Percentiles rank a stretch among this genome's conserved stretches.
phyloP scores from a whole-genome alignment of 1,140 invertebrate species.

The Asobara japonica region DNA sequence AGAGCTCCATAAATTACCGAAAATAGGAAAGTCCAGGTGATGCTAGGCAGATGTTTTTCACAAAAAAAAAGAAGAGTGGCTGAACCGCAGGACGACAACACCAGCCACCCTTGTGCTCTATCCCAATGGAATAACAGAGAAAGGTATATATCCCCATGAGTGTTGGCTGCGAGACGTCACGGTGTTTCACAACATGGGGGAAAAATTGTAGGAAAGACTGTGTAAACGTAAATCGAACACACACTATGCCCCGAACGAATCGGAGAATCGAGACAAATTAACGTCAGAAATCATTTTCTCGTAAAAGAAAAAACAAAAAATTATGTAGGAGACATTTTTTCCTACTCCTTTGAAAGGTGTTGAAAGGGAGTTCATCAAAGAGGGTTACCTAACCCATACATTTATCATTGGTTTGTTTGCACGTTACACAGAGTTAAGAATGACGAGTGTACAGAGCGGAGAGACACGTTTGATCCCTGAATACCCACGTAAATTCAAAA shows the following conservation, averaged over 20 bases:
- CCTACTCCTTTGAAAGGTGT: background rate
- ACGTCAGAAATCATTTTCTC: background rate
- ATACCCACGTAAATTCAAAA: background rate
- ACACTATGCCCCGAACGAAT: slow-evolving; percentile 7
- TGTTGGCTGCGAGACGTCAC: slow-evolving; percentile 9
- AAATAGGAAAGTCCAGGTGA: slow-evolving; percentile 35
- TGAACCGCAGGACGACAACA: background rate
- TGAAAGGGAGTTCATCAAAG: slow-evolving; percentile 16
- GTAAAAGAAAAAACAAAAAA: background rate
- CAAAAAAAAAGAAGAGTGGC: background rate
- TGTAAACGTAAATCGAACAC: background rate
- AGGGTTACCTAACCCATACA: slow-evolving; percentile 8
- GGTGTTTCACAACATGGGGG: background rate
- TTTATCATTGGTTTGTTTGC: slow-evolving; percentile 13
- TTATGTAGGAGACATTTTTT: background rate
- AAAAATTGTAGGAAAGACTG: background rate
- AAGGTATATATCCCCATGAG: background rate
- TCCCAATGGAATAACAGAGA: background rate
- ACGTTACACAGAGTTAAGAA: background rate
- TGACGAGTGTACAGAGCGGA: background rate
- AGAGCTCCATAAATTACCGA: slow-evolving; percentile 26
- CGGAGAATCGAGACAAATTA: slow-evolving; percentile 8
- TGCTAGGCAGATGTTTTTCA: slow-evolving; percentile 24
- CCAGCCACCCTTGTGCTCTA: slow-evolving; percentile 25
- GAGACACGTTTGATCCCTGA: background rate